Percentiles rank a stretch among this genome's conserved stretches.
These are phyloP conservation scores for Dryobota labecula DNA, from an alignment of 2,888 invertebrate species.

Conservation along the genomic window DNA sequence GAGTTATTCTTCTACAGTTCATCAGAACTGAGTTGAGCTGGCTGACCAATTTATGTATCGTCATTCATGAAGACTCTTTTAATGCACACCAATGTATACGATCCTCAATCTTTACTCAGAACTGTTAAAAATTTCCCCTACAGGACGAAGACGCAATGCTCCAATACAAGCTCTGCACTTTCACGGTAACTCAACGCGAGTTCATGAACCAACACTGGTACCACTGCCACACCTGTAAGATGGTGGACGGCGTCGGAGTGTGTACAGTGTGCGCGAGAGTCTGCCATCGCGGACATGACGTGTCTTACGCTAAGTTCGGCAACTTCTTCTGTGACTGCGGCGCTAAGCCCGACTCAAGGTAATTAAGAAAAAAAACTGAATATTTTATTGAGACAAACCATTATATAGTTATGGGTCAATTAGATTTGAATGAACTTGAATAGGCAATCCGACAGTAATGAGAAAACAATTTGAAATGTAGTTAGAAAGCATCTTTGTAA, in stretches of 20 bases:
- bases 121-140: too few relatives aligned
- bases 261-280: slow-evolving; percentile 99
- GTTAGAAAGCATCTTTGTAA: too few relatives aligned
- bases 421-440: too few relatives aligned
- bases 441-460: too few relatives aligned
- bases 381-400: background rate
- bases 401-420: too few relatives aligned
- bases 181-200: slow-evolving; percentile 98
- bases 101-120: too few relatives aligned
- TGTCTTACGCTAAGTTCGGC: slow-evolving; percentile 98
- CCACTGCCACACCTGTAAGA: slow-evolving; percentile 99
- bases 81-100: background rate
- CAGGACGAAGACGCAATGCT: slow-evolving; percentile 96
- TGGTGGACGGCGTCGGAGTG: slow-evolving; percentile 99
- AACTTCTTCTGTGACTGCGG: slow-evolving; percentile 99
- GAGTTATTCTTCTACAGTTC: too few relatives aligned
- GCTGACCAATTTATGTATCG: too few relatives aligned
- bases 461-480: too few relatives aligned
- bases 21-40: too few relatives aligned
- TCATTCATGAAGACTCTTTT: background rate
- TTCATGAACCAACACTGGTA: slow-evolving; percentile 99
- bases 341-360: slow-evolving; percentile 95
- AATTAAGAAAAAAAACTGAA: slow-evolving; percentile 1
- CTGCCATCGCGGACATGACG: slow-evolving; percentile 98
- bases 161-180: slow-evolving; percentile 98